Evolutionary conservation across 2,797 vertebrate genomes (phyloP).

Genomic region (Schizothorax lantsangensis): DNA sequence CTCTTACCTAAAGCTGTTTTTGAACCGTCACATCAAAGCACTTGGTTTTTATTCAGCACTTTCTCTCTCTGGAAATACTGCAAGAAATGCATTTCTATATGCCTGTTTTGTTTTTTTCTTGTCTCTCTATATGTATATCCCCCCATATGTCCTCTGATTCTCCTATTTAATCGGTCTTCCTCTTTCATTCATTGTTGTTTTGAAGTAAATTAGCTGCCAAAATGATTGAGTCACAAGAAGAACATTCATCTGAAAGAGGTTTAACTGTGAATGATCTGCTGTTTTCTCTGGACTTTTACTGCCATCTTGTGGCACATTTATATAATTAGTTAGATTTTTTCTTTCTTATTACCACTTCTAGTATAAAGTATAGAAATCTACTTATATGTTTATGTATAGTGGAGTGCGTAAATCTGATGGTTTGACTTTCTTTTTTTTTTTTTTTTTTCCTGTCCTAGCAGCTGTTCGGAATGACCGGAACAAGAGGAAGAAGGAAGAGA

Average conservation of each 20-base stretch:
- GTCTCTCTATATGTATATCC: not conserved
- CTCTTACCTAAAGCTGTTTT: slow-evolving; percentile 3
- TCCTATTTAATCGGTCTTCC: not conserved
- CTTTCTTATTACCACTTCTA: not conserved
- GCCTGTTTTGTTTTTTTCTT: not conserved
- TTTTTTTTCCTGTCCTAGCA: slow-evolving; percentile 55
- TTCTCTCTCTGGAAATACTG: not conserved
- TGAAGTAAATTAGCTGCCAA: slow-evolving; percentile 33
- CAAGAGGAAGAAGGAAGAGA: slow-evolving; percentile 93
- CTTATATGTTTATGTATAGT: not conserved
- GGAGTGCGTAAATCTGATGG: no score
- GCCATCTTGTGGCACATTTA: slow-evolving; percentile 24
- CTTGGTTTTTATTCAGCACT: not conserved
- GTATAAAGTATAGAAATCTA: not conserved
- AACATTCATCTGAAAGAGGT: not conserved
- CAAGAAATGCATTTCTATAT: not conserved
- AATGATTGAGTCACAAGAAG: slow-evolving; percentile 17
- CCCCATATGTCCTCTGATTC: not conserved
- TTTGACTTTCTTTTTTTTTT: not conserved
- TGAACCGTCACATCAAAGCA: slow-evolving; percentile 40
- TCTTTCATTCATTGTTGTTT: slow-evolving; percentile 33
- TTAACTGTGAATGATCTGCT: not conserved
- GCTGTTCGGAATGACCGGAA: slow-evolving; percentile 93
- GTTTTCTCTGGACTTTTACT: slow-evolving; percentile 14
- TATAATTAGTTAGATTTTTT: not conserved